These are phyloP conservation scores for Phocoena phocoena DNA, from an alignment of 2,113 vertebrate species.

Conservation along the genomic window DNA sequence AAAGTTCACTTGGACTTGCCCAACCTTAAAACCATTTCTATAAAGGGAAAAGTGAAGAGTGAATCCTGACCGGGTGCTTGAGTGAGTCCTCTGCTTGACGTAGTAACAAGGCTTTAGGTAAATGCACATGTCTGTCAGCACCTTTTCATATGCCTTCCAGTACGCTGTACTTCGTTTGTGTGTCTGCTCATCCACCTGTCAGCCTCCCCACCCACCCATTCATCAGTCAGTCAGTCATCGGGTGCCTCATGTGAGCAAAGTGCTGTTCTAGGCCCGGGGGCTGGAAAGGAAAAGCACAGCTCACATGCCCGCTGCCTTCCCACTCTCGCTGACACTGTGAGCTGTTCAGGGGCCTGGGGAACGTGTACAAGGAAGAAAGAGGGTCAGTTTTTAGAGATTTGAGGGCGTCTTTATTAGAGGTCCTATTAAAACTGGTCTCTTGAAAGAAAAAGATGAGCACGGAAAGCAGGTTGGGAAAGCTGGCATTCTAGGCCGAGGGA, in stretches of 20 bases:
- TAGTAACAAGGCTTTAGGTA: not conserved
- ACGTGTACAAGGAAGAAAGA: not conserved
- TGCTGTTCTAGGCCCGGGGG: accelerated
- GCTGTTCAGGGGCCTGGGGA: not conserved
- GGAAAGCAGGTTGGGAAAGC: not conserved
- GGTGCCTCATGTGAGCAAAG: not conserved
- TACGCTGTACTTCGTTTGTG: not conserved
- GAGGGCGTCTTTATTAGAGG: not conserved
- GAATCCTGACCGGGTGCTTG: not conserved
- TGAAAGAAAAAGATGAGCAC: not conserved
- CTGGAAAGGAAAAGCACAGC: not conserved
- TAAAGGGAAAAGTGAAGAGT: not conserved
- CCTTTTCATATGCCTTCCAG: accelerated
- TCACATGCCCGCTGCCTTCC: accelerated
- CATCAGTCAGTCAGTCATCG: accelerated
- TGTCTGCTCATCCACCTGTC: not conserved
- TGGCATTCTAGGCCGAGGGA: not conserved
- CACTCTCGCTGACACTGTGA: accelerated
- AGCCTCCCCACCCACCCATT: not conserved
- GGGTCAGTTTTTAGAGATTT: not conserved
- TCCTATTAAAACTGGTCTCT: not conserved
- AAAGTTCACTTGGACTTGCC: not conserved
- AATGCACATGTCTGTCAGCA: accelerated
- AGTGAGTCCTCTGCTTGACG: not conserved
- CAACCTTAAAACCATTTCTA: not conserved